Conservation (phyloP, 2,888 invertebrate genomes). For the Caenorhabditis sp. region DNA sequence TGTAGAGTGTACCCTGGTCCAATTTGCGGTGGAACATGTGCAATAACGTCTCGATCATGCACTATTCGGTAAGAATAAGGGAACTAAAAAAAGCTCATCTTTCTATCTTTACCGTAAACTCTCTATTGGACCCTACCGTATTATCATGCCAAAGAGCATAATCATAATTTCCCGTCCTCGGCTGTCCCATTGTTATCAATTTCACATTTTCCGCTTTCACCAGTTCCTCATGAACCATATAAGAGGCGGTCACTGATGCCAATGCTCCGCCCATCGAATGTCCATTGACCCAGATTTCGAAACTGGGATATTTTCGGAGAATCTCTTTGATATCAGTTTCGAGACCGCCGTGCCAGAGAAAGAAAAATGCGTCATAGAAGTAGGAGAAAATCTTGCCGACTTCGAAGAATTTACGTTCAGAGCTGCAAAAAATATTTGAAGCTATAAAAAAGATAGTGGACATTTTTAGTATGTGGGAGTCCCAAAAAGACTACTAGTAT, state of each 20-base stretch:
- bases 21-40: conserved; percentile 43
- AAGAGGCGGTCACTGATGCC: conserved; percentile 48
- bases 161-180: conserved; percentile 49
- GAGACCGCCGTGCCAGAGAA: conserved; percentile 41
- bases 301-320: conserved; percentile 36
- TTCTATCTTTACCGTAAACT: too few species aligned
- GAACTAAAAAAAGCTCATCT: conserved; percentile 4
- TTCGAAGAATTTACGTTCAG: conserved; percentile 20
- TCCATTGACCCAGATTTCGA: conserved; percentile 43
- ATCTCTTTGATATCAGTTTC: conserved; percentile 21
- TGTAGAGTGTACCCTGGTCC: conserved; percentile 28
- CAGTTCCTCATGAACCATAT: conserved; percentile 32
- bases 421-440: conserved; percentile 4
- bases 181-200: conserved; percentile 55
- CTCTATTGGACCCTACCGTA: too few species aligned
- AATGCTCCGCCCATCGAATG: conserved; percentile 53
- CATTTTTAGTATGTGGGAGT: background rate
- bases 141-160: conserved; percentile 47
- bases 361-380: conserved; percentile 46
- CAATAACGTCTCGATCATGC: conserved; percentile 43
- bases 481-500: background rate
- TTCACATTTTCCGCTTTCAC: conserved; percentile 30
- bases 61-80: conserved; percentile 46
- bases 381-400: conserved; percentile 45
- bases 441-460: too few species aligned